Conservation (phyloP, 2,797 vertebrate genomes). For the Gallirallus australis region DNA sequence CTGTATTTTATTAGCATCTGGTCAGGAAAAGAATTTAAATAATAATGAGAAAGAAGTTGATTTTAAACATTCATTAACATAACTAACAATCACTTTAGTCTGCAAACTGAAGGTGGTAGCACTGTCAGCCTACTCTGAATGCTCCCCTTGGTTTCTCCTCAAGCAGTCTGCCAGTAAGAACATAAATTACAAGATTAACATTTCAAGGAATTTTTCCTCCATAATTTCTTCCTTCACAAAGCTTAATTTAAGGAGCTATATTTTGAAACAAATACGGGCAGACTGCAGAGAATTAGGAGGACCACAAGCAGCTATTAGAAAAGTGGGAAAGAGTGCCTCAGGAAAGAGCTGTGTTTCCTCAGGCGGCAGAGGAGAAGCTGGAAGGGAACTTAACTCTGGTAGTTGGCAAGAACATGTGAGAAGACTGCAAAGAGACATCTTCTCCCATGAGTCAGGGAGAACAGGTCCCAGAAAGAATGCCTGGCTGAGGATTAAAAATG, state of each 20-base stretch:
- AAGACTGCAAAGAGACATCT: neutral
- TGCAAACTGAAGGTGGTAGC: neutral
- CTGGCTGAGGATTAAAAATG: neutral
- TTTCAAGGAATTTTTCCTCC: neutral
- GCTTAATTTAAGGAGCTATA: neutral
- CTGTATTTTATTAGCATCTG: neutral
- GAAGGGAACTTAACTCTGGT: rapidly evolving
- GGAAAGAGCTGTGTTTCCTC: neutral
- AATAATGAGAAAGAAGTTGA: neutral
- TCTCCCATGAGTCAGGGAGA: neutral
- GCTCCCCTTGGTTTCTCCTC: neutral
- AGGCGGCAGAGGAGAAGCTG: neutral
- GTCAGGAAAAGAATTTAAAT: neutral
- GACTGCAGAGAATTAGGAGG: neutral
- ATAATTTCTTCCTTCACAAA: neutral
- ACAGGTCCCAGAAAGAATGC: neutral
- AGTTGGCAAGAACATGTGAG: neutral
- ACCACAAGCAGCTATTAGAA: neutral
- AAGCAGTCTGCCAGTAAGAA: neutral
- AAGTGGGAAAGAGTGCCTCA: neutral
- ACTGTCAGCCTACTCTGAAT: neutral
- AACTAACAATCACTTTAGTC: neutral
- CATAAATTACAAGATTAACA: neutral
- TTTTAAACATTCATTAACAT: neutral
- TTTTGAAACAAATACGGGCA: neutral